Conservation (phyloP, 2,113 vertebrate genomes). For the Reinhardtius hippoglossoides region DNA sequence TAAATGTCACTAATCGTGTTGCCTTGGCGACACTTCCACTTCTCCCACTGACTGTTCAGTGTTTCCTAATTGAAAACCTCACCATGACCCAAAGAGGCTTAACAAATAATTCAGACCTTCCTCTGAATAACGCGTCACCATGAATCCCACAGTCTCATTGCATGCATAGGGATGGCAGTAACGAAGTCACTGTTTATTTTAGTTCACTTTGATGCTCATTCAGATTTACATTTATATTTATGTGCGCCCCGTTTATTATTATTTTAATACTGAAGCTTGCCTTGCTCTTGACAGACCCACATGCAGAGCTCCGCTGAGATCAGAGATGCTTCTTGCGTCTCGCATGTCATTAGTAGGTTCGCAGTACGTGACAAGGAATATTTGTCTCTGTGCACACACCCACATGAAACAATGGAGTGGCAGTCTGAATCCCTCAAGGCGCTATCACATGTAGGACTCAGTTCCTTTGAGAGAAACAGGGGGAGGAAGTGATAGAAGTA, state of each 20-base stretch:
- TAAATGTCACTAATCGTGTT: neutral
- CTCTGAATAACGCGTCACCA: neutral
- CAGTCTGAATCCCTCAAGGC: conserved; percentile 46
- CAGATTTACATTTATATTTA: conserved; percentile 23
- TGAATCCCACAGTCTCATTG: conserved; percentile 12
- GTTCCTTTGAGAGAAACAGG: conserved; percentile 36
- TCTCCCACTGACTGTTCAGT: neutral
- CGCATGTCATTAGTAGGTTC: conserved; percentile 6
- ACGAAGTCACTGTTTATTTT: conserved; percentile 25
- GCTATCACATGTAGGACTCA: conserved; percentile 41
- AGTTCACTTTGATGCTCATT: conserved; percentile 31
- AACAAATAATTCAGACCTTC: conserved; percentile 30
- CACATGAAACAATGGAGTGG: conserved; percentile 37
- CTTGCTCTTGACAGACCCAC: conserved; percentile 9
- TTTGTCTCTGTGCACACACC: conserved; percentile 8
- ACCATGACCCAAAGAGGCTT: neutral
- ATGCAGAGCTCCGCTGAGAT: conserved; percentile 32
- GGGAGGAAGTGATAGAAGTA: conserved; percentile 33
- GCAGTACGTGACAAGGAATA: conserved; percentile 31
- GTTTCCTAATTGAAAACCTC: neutral
- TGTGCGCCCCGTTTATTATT: conserved; percentile 17
- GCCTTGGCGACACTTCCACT: neutral
- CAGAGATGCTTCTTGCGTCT: conserved; percentile 22
- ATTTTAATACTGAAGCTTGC: conserved; percentile 1
- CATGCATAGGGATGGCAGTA: neutral